phyloP scores from a whole-genome alignment of 1,140 invertebrate species.

The Asbolus verrucosus region DNA sequence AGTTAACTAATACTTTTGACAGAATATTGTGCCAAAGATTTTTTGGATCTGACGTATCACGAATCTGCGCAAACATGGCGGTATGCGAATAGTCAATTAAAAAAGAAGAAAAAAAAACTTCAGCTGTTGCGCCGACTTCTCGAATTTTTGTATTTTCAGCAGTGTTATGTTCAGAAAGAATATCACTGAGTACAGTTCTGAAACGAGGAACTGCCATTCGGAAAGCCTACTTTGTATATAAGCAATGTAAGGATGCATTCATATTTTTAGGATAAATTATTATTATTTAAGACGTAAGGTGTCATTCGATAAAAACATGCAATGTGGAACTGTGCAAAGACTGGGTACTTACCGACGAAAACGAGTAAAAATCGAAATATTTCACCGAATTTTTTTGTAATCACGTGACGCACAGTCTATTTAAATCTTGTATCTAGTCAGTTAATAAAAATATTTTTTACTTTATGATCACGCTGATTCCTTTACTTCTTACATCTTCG shows the following conservation, averaged over 20 bases:
- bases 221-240: slow-evolving; percentile 17
- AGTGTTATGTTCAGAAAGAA: slow-evolving; percentile 11
- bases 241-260: slow-evolving; percentile 34
- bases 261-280: slow-evolving; percentile 38
- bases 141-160: slow-evolving; percentile 11
- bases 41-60: slow-evolving; percentile 14
- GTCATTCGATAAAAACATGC: slow-evolving; percentile 21
- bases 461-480: background rate
- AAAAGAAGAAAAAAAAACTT: too few species aligned
- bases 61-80: background rate
- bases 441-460: slow-evolving; percentile 36
- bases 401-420: slow-evolving; percentile 32
- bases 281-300: slow-evolving; percentile 26
- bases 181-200: slow-evolving; percentile 3
- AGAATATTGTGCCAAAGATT: slow-evolving; percentile 34
- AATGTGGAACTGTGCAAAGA: slow-evolving; percentile 50
- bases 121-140: too few species aligned
- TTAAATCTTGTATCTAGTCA: slow-evolving; percentile 42
- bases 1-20: too few species aligned
- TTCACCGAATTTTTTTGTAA: too few species aligned
- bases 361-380: too few species aligned
- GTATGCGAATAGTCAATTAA: slow-evolving; percentile 5
- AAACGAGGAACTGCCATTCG: background rate
- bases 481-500: too few species aligned
- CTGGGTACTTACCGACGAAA: slow-evolving; percentile 53